Evolutionary conservation across 2,113 vertebrate species (phyloP), one percentile per base, ranked within the genome.

Genomic region (Megalops atlanticus): DNA sequence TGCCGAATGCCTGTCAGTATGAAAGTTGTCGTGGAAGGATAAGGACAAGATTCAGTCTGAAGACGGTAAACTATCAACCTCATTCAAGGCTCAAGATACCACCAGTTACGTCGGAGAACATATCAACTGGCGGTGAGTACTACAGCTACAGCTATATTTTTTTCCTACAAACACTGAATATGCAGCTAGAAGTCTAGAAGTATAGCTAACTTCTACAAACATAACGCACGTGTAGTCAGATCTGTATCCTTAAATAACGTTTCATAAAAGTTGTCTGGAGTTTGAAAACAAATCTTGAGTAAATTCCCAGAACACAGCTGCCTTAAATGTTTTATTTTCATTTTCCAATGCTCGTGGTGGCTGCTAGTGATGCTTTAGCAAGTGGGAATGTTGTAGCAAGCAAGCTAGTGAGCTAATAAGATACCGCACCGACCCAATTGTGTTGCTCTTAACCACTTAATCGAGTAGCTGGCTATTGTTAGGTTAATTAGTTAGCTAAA

Each of bases 11-110:
- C 82, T 76, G 83, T 24, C 90, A 92, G 90, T 85, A 91, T 91
- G 90, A 87, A 92, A 88, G 84, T 79, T 81, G 89, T 74, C 83
- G 86, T 64, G 85, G 84, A 83, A 83, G 73, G 90, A 86, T 38
- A 89, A 85, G 89, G 91, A 91, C 86, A 88, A 86, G 89, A 85
- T 78, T 82, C 84, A 52, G 31, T 68, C 85, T 85, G 81, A 54
- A 68, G 74, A 74, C 76, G 18, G 90, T 88, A 87, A 80, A 38
- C 74, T 15, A 52, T 71, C 54, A 71, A 77, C 10, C 27, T 11
- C 45, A 77, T 36, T 33, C 33, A 69, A 71, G 69, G 69, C 27
- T n/a, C n/a, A 80, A 80, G 78, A 72, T 73, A 72, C 43, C 3
- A 52, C 33, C 41, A 27, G n/a, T 38, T 38, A 68, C 45, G 81